Percentiles rank a stretch among this genome's conserved stretches.
Evolutionary conservation across 1,140 invertebrate species (phyloP).

Genomic region (Conus betulinus): DNA sequence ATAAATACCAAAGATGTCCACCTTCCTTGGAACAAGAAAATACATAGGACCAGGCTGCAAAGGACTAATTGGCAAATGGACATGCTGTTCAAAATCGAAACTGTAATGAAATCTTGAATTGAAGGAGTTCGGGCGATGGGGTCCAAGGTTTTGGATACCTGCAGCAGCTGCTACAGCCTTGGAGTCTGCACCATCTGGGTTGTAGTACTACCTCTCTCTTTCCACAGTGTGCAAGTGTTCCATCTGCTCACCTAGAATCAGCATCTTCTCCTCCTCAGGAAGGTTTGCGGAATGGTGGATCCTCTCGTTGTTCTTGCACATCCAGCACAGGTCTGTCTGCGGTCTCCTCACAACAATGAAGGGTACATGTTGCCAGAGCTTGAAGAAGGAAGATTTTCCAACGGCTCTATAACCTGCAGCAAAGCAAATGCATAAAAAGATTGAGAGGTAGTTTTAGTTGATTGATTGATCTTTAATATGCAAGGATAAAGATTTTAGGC

Average conservation of each 20-base stretch:
- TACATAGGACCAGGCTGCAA: not conserved
- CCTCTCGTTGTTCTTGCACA: slow-evolving; percentile 22
- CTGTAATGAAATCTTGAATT: not conserved
- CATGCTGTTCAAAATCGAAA: not conserved
- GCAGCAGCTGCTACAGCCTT: not conserved
- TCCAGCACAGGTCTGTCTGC: slow-evolving; percentile 52
- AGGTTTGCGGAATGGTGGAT: slow-evolving; percentile 41
- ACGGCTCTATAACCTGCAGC: not conserved
- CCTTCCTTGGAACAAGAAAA: not conserved
- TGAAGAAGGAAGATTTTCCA: slow-evolving; percentile 15
- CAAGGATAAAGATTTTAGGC: too few relatives aligned
- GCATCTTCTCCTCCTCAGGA: slow-evolving; percentile 5
- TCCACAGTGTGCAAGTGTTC: not conserved
- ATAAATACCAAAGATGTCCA: slow-evolving; percentile 50
- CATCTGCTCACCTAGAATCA: not conserved
- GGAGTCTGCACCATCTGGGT: slow-evolving; percentile 24
- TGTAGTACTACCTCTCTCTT: slow-evolving; percentile 41
- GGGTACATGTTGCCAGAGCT: slow-evolving; percentile 34
- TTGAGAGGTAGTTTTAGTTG: too few relatives aligned
- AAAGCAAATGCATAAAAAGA: not conserved
- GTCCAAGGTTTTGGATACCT: slow-evolving; percentile 15
- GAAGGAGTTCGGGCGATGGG: not conserved
- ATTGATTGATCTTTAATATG: too few relatives aligned
- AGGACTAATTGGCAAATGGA: not conserved
- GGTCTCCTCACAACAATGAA: slow-evolving; percentile 39